Evolutionary conservation across 2,888 invertebrate species (phyloP), one percentile per base, ranked within the genome.

Genomic region (Zaprionus bogoriensis): DNA sequence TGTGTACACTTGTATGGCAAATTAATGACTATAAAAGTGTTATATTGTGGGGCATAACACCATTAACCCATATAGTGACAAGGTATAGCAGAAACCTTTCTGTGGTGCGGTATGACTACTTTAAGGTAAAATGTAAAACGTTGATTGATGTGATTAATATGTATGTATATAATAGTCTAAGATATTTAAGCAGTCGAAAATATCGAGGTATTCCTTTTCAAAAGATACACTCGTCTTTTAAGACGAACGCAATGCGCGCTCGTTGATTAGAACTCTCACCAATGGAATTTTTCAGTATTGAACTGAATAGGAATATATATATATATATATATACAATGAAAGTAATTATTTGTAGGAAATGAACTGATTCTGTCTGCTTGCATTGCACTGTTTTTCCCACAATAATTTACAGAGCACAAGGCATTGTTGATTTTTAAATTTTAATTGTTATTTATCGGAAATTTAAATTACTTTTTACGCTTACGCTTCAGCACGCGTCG

Each of bases 21-120:
- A 41, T 52, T 42, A 58, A 27, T 28, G 32, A 19, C 41, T 50
- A 27, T 28, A 55, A 36, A 59, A 27, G 20, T 17, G 23, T 39
- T 55, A 20, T 45, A 63, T 45, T 17, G 7, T n/a, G 14, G 41
- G 3, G 0, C 4, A 39, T 32, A 30, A 48, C 45, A 25, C 14
- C 45, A 23, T 2, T 28, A 47, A 38, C 14, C 7, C 7, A 38
- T 42, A 67, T 36, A 20, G 22, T 57, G 3, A 0, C 44, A 19
- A 14, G 3, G 12, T 32, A 32, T 10, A 36, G 14, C 32, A 36
- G 6, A 3, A 36, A 7, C 12, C 12, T 30, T 30, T n/a, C 1
- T 5, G n/a, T 12, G 30, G 2, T n/a, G 12, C 14, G 32, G 7
- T 32, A 32, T 32, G 14, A 17, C 14, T n/a, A 27, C 5, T 10